Percentiles rank a stretch among this genome's conserved stretches.
phyloP scores from a whole-genome alignment of 2,113 vertebrate genomes.

The Apodemus sylvaticus region DNA sequence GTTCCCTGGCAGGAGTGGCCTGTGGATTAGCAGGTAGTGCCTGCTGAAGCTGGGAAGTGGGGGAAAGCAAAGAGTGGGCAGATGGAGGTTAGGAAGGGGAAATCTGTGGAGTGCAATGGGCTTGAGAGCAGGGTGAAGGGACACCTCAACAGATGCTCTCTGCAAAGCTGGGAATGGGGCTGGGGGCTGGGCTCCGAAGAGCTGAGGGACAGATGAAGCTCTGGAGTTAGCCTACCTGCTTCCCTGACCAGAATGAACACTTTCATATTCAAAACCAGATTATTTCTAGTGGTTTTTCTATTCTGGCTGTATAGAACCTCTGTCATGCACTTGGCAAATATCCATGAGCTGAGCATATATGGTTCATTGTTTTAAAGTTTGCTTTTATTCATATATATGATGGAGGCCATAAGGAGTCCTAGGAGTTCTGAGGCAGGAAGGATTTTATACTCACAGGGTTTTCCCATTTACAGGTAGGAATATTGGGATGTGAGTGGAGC shows the following conservation, averaged over 20 bases:
- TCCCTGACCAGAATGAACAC: background rate
- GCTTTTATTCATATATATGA: background rate
- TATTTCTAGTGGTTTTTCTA: constrained; percentile 47
- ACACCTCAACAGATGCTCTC: background rate
- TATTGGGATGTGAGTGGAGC: background rate
- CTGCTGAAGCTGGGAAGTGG: background rate
- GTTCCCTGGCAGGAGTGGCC: background rate
- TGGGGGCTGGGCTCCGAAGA: background rate
- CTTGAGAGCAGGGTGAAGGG: background rate
- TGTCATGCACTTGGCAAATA: constrained; percentile 14
- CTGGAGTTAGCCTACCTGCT: background rate
- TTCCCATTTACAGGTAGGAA: background rate
- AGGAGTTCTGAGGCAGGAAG: constrained; percentile 36
- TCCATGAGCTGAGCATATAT: background rate
- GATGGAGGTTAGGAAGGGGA: background rate
- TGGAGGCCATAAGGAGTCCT: background rate
- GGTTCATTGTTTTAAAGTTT: constrained; percentile 24
- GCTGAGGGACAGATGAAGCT: background rate
- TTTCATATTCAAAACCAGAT: constrained; percentile 46
- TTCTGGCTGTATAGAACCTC: constrained; percentile 39
- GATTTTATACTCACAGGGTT: background rate
- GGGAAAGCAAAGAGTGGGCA: background rate
- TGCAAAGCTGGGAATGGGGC: background rate
- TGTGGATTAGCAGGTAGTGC: background rate
- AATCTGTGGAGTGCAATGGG: background rate